Evolutionary conservation across 2,888 invertebrate species (phyloP).

Genomic region (Monopis laevigella): DNA sequence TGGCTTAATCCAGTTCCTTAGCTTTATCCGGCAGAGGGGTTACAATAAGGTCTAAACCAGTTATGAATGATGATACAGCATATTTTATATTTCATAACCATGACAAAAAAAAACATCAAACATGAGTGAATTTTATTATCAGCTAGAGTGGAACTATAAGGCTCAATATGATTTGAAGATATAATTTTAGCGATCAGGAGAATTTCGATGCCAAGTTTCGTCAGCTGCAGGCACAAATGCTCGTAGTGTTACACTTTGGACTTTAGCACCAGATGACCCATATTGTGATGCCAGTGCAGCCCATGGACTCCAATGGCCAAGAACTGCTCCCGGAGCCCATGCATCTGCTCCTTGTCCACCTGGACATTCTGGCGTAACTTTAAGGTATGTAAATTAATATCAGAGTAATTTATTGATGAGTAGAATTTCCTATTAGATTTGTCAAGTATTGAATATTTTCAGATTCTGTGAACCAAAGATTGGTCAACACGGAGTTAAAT

Average conservation of each 20-base stretch:
- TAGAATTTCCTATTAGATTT: too few relatives aligned
- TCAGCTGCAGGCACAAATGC: conserved; percentile 57
- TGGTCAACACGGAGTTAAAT: conserved; percentile 70
- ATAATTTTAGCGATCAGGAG: conserved; percentile 73
- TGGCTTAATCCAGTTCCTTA: too few relatives aligned
- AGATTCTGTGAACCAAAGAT: conserved; percentile 60
- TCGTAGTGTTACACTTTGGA: conserved; percentile 72
- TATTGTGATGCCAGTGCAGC: conserved; percentile 65
- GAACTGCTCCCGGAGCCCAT: conserved; percentile 78
- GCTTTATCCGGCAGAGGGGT: too few relatives aligned
- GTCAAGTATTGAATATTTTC: too few relatives aligned
- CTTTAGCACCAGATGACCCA: conserved; percentile 64
- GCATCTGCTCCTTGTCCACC: conserved; percentile 62
- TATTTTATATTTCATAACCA: too few relatives aligned
- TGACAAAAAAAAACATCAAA: too few relatives aligned
- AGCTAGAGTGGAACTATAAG: background rate
- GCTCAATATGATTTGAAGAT: background rate
- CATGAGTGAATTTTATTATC: too few relatives aligned
- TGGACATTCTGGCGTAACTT: conserved; percentile 56
- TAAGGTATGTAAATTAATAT: conserved; percentile 35
- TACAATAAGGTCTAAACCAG: too few relatives aligned
- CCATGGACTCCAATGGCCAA: conserved; percentile 63
- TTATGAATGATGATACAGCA: too few relatives aligned
- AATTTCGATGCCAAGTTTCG: conserved; percentile 78
- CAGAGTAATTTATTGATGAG: too few relatives aligned